A percentile compares a stretch with the other conserved stretches of the same genome.
Conservation (phyloP, 2,888 invertebrate genomes). For the Epirrita christyi region DNA sequence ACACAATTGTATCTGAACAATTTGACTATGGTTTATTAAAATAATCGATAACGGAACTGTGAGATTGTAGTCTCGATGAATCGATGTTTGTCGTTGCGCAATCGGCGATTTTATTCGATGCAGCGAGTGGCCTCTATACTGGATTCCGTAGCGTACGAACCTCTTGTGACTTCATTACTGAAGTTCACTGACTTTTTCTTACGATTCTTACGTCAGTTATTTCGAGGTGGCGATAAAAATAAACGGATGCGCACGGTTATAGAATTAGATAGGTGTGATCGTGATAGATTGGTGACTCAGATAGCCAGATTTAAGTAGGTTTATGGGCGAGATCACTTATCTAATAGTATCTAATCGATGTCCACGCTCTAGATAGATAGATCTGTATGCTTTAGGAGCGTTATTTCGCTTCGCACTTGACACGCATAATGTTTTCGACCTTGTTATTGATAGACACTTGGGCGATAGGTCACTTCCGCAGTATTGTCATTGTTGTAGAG, state of each 20-base stretch:
- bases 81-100: conserved; percentile 61
- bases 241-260: conserved; percentile 33
- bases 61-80: conserved; percentile 42
- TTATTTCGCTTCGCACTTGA: not conserved
- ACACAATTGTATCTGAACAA: conserved; percentile 47
- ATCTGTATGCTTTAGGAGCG: not conserved
- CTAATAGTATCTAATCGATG: conserved; percentile 8
- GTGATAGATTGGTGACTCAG: conserved; percentile 24
- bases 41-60: conserved; percentile 63
- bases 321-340: not conserved
- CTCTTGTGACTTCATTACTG: conserved; percentile 59
- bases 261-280: conserved; percentile 32
- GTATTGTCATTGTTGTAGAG: not conserved
- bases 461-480: conserved; percentile 4
- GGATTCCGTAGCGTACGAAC: conserved; percentile 51
- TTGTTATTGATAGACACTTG: conserved; percentile 10
- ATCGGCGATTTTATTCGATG: conserved; percentile 67
- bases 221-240: conserved; percentile 40
- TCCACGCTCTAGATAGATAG: conserved; percentile 5
- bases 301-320: conserved; percentile 12
- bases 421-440: conserved; percentile 1
- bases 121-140: conserved; percentile 61
- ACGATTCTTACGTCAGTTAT: conserved; percentile 45
- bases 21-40: conserved; percentile 57
- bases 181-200: conserved; percentile 58